Conservation (phyloP, 23 tunicate genomes). For the Styela clava region DNA sequence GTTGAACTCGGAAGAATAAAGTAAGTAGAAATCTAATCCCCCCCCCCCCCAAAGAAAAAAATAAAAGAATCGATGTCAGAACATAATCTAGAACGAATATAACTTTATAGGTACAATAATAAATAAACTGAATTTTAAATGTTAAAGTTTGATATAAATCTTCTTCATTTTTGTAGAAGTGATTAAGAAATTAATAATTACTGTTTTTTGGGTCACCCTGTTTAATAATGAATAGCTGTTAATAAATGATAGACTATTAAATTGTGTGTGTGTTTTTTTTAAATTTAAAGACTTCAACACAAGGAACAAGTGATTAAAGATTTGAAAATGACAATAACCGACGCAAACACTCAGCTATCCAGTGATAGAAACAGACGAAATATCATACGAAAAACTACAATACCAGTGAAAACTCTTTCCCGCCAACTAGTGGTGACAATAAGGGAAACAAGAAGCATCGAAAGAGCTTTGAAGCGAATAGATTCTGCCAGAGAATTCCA, state of each 20-base stretch:
- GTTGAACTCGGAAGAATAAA: conserved; percentile 9
- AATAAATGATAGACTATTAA: too few relatives aligned
- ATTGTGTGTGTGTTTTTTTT: too few relatives aligned
- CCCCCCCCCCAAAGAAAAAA: too few relatives aligned
- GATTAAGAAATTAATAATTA: too few relatives aligned
- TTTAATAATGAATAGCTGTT: too few relatives aligned
- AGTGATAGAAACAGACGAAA: not conserved
- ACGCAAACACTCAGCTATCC: not conserved
- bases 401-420: conserved; percentile 13
- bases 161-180: too few relatives aligned
- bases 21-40: not conserved
- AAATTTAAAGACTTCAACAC: conserved; percentile 7
- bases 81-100: too few relatives aligned
- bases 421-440: conserved; percentile 16
- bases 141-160: too few relatives aligned
- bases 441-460: conserved; percentile 13
- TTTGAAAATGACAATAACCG: not conserved
- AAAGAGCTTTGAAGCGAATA: conserved; percentile 10
- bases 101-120: too few relatives aligned
- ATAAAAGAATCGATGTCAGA: too few relatives aligned
- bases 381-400: not conserved
- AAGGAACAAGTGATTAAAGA: not conserved
- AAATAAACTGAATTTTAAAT: too few relatives aligned
- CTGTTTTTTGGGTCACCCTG: too few relatives aligned
- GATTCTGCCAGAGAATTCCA: not conserved